phyloP scores from a whole-genome alignment of 2,888 invertebrate species.

The Erebia aethiops region DNA sequence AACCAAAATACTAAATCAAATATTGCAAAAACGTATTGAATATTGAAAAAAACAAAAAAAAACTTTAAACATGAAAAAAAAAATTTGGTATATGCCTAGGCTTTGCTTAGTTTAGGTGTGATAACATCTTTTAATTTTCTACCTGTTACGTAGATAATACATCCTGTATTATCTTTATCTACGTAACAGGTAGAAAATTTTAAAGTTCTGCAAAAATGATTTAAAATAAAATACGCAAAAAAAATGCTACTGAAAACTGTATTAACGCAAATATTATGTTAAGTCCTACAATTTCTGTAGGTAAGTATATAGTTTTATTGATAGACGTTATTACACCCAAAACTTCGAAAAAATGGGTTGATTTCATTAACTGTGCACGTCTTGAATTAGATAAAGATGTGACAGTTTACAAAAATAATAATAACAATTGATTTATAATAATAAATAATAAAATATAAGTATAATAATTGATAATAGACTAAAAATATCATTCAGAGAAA shows the following conservation, averaged over 20 bases:
- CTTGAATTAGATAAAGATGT: conserved; percentile 68
- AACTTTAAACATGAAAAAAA: conserved; percentile 9
- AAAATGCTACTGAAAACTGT: background rate
- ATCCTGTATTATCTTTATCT: no score
- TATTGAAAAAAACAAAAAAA: conserved; percentile 9
- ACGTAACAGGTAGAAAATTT: no score
- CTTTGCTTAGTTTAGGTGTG: background rate
- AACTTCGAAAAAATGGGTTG: conserved; percentile 5
- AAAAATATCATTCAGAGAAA: background rate
- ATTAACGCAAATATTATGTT: background rate
- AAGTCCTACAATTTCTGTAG: no score
- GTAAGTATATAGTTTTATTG: background rate
- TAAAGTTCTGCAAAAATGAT: no score
- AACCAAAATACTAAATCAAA: conserved; percentile 63
- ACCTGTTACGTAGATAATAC: no score
- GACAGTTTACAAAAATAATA: conserved; percentile 50
- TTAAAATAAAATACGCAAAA: no score
- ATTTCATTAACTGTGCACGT: conserved; percentile 51
- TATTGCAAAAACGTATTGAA: conserved; percentile 17
- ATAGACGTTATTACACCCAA: conserved; percentile 15
- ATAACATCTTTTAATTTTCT: background rate
- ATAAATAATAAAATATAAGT: background rate
- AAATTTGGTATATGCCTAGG: conserved; percentile 24
- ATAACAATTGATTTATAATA: conserved; percentile 7
- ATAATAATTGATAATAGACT: background rate